phyloP scores from a whole-genome alignment of 2,113 vertebrate species.

The Pelobates fuscus region DNA sequence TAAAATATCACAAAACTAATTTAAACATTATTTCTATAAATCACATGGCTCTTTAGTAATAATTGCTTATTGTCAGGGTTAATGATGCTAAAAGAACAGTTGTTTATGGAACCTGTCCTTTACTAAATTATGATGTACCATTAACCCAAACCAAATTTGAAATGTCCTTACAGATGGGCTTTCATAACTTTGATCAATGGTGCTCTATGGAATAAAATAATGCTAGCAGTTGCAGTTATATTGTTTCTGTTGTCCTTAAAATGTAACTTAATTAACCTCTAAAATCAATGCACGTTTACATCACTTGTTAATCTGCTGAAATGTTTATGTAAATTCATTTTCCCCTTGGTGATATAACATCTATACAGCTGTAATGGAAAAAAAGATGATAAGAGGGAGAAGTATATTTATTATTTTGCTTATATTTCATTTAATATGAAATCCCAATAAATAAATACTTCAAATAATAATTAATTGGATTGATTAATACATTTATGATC shows the following conservation, averaged over 20 bases:
- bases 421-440: no score
- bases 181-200: slow-evolving; percentile 24
- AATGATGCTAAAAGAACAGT: slow-evolving; percentile 29
- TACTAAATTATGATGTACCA: slow-evolving; percentile 30
- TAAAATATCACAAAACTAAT: not conserved
- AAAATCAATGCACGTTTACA: not conserved
- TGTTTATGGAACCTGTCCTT: slow-evolving; percentile 13
- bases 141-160: slow-evolving; percentile 30
- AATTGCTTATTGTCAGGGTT: slow-evolving; percentile 38
- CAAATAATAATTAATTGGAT: no score
- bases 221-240: slow-evolving; percentile 20
- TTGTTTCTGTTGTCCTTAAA: slow-evolving; percentile 16
- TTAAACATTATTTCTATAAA: slow-evolving; percentile 21
- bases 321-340: not conserved
- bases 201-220: slow-evolving; percentile 13
- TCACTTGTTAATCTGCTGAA: slow-evolving; percentile 6
- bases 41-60: slow-evolving; percentile 21
- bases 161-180: not conserved
- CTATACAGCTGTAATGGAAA: not conserved
- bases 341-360: not conserved
- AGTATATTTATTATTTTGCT: no score
- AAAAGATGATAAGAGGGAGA: not conserved
- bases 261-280: slow-evolving; percentile 21
- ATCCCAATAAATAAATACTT: no score
- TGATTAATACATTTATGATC: no score